Evolutionary conservation across 2,888 invertebrate genomes (phyloP), one percentile per base, ranked within the genome.

Genomic region (Microctonus aethiopoides): DNA sequence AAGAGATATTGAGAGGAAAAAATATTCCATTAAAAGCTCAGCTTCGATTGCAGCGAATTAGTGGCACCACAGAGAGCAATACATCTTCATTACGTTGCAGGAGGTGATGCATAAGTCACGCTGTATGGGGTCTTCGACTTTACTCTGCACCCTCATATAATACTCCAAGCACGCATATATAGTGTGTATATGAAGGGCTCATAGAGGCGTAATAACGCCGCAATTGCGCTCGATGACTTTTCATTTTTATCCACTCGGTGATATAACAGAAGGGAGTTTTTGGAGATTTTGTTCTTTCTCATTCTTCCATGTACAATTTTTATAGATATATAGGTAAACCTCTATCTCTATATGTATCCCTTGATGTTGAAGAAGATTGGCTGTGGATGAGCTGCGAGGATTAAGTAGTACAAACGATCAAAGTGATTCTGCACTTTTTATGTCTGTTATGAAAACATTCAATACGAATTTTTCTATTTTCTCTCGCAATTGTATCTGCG

Each of bases 81-180:
- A 80, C 77, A 83, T 83, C 83, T 83, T 82, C 79, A 82, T 84
- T 83, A 82, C 78, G 76, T 72, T 71, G 70, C 62, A 72, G 46
- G 34, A 73, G 76, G 76, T 72, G 76, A 68, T 79, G 80, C 77
- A 79, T 79, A 81, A 81, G 81, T 83, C 82, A 83, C 81, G 79
- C 82, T 72, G 79, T 75, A 72, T 80, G 81, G 77, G 73, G 74
- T 74, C 72, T 74, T 79, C 59, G 57, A 65, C 39, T 78, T 81
- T 77, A 83, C 82, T 79, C 46, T 16, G 46, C 80, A 83, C 82
- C 83, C 83, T 81, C 77, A 70, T 78, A 34, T 34, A 76, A 79
- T 80, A 78, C 78, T 79, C 74, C 16, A 46, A 16, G 4, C 46
- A 16, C 16, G 16, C 7, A 46, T 46, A 46, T 16, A 46, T 46